Conservation (phyloP, 2,888 invertebrate genomes). For the Encarsia formosa region DNA sequence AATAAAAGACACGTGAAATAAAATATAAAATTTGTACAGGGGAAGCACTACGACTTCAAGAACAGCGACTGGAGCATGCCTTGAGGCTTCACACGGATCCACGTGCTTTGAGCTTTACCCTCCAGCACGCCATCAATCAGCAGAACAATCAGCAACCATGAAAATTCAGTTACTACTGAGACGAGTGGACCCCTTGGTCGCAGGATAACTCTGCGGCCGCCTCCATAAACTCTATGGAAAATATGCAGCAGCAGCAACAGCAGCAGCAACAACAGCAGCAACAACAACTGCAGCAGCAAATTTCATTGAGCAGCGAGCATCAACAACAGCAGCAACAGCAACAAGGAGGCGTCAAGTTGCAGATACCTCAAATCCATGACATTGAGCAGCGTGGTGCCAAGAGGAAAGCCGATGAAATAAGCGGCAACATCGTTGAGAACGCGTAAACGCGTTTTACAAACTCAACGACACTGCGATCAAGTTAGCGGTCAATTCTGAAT, state of each 20-base stretch:
- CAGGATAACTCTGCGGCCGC: constrained; percentile 34
- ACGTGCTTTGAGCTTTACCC: constrained; percentile 72
- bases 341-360: constrained; percentile 25
- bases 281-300: constrained; percentile 31
- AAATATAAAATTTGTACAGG: constrained; percentile 31
- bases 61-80: constrained; percentile 79
- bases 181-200: constrained; percentile 52
- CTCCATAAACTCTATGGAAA: constrained; percentile 34
- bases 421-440: constrained; percentile 41
- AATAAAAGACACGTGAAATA: neutral
- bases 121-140: constrained; percentile 57
- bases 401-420: constrained; percentile 47
- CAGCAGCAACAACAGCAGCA: constrained; percentile 38
- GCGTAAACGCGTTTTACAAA: constrained; percentile 33
- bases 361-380: constrained; percentile 33
- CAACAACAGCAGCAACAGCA: constrained; percentile 29
- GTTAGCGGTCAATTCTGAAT: constrained; percentile 45
- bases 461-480: constrained; percentile 39
- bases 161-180: constrained; percentile 80
- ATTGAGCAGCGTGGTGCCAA: constrained; percentile 42
- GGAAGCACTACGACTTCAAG: constrained; percentile 59
- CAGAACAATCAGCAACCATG: constrained; percentile 61
- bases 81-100: constrained; percentile 77
- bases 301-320: constrained; percentile 34
- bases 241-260: constrained; percentile 32